phyloP scores from a whole-genome alignment of 2,888 invertebrate species.

The Eupsilia transversa region DNA sequence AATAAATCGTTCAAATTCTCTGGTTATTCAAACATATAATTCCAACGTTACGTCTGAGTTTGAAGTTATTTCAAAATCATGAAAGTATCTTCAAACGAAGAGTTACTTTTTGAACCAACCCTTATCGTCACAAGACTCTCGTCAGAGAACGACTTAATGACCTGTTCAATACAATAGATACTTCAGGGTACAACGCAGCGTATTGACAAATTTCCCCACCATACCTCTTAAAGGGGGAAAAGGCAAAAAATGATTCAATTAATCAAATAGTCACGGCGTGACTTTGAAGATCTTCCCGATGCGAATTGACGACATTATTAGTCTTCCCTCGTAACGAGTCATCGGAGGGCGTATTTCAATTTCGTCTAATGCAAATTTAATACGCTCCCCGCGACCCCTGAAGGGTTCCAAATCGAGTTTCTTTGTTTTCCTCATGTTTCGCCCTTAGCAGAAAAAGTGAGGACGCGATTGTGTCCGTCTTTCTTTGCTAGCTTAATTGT shows the following conservation, averaged over 20 bases:
- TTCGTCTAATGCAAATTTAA: conserved; percentile 90
- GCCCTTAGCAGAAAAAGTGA: conserved; percentile 65
- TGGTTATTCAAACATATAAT: neutral
- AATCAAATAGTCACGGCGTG: conserved; percentile 89
- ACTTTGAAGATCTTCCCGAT: conserved; percentile 84
- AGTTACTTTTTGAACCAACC: conserved; percentile 27
- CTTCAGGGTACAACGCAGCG: conserved; percentile 62
- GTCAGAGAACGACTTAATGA: conserved; percentile 49
- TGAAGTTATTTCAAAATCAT: conserved; percentile 5
- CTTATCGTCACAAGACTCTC: neutral
- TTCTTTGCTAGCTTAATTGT: conserved; percentile 77
- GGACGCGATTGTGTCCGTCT: conserved; percentile 60
- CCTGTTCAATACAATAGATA: conserved; percentile 58
- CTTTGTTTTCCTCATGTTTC: conserved; percentile 83
- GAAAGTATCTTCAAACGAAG: conserved; percentile 1
- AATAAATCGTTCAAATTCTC: conserved; percentile 10
- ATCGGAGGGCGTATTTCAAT: conserved; percentile 90
- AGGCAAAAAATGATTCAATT: conserved; percentile 88
- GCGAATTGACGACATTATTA: conserved; percentile 88
- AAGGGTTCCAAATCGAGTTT: conserved; percentile 85
- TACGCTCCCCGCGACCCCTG: conserved; percentile 84
- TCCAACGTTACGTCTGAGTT: neutral
- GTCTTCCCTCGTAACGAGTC: conserved; percentile 87
- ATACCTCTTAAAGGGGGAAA: conserved; percentile 70
- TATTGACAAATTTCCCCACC: conserved; percentile 73